Evolutionary conservation across 2,113 vertebrate species (phyloP).

Genomic region (Callocephalon fimbriatum): DNA sequence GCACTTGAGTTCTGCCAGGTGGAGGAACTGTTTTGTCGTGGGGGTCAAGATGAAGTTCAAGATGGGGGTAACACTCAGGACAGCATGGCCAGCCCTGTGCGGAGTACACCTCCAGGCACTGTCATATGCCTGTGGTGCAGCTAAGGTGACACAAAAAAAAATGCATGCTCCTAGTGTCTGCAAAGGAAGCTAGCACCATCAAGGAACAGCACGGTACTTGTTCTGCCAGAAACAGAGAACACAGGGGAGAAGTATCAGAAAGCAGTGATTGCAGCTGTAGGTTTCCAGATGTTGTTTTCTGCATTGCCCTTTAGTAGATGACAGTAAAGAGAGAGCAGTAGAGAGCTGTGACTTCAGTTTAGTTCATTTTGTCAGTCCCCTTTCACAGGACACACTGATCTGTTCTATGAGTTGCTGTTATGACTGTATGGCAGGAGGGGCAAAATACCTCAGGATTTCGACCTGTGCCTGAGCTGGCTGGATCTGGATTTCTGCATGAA

Average conservation of each 20-base stretch:
- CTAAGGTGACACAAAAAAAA: not conserved
- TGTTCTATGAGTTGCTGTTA: not conserved
- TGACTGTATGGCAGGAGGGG: not conserved
- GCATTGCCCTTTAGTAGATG: not conserved
- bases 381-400: not conserved
- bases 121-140: not conserved
- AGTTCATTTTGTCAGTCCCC: not conserved
- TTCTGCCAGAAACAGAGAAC: not conserved
- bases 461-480: not conserved
- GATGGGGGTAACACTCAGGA: rapidly evolving
- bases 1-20: not conserved
- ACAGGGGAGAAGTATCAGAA: not conserved
- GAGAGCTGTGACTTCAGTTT: not conserved
- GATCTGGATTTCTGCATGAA: not conserved
- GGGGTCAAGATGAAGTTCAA: not conserved
- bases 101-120: not conserved
- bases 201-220: not conserved
- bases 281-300: not conserved
- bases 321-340: not conserved
- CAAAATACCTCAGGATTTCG: not conserved
- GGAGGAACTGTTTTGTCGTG: not conserved
- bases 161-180: not conserved
- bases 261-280: not conserved
- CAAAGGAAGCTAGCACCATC: not conserved
- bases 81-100: not conserved